phyloP scores from a whole-genome alignment of 2,888 invertebrate species.

The Dione juno region DNA sequence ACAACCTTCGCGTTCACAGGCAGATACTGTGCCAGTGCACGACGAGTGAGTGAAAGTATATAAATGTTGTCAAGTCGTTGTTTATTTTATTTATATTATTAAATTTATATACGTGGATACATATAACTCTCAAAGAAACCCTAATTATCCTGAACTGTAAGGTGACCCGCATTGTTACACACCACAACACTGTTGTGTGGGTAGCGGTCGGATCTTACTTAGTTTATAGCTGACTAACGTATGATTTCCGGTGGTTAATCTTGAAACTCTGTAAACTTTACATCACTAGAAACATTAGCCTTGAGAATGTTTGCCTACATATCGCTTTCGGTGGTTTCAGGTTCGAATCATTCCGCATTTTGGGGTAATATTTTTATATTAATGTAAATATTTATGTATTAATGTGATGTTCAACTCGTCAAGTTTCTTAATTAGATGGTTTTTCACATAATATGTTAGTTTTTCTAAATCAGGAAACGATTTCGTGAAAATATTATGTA shows the following conservation, averaged over 20 bases:
- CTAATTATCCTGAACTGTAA: not conserved
- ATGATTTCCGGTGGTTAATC: constrained; percentile 1
- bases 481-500: not conserved
- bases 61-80: not conserved
- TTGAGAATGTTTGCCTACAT: no score
- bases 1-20: no score
- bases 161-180: not conserved
- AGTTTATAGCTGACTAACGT: constrained; percentile 2
- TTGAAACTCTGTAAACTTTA: not conserved
- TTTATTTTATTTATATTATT: not conserved
- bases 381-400: no score
- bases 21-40: no score
- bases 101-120: not conserved
- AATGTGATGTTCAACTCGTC: no score
- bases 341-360: no score
- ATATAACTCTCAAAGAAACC: not conserved
- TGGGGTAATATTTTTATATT: no score
- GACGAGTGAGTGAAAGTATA: no score
- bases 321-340: no score
- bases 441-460: not conserved
- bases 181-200: constrained; percentile 1
- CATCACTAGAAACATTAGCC: not conserved
- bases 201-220: constrained; percentile 1
- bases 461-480: not conserved
- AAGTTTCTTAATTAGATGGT: not conserved